phyloP scores from a whole-genome alignment of 2,797 vertebrate species.

The Channallabes apus region DNA sequence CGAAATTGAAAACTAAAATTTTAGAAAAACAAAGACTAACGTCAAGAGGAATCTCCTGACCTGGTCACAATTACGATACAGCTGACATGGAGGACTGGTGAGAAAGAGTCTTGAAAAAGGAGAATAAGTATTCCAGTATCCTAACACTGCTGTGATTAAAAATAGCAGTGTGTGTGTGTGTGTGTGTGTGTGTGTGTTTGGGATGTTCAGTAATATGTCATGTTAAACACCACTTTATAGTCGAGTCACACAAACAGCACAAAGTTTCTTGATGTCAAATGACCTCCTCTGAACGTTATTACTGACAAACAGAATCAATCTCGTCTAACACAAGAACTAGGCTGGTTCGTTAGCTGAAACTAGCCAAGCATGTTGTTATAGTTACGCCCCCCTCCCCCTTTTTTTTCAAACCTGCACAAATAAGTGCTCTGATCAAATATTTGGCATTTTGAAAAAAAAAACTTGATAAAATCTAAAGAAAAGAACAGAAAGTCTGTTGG shows the following conservation, averaged over 20 bases:
- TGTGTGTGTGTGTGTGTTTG: neutral
- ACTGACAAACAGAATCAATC: neutral
- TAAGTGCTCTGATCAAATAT: neutral
- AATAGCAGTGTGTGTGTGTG: no score
- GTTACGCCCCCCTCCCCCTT: neutral
- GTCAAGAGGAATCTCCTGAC: neutral
- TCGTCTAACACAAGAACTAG: neutral
- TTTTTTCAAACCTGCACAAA: neutral
- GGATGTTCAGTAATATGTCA: neutral
- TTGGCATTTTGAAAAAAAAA: neutral
- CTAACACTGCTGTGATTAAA: neutral
- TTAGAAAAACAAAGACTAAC: neutral
- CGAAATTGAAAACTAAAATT: neutral
- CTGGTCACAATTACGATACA: neutral
- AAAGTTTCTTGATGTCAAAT: neutral
- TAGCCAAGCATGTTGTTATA: no score
- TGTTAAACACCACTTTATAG: neutral
- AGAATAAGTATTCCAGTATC: neutral
- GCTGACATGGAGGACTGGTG: neutral
- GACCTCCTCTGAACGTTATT: neutral
- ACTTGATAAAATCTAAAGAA: neutral
- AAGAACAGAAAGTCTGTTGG: neutral
- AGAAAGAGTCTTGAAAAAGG: neutral
- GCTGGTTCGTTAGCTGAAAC: neutral
- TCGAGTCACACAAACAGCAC: neutral